Evolutionary conservation across 2,888 invertebrate species (phyloP).

Genomic region (Cryptophagus acutangulus): DNA sequence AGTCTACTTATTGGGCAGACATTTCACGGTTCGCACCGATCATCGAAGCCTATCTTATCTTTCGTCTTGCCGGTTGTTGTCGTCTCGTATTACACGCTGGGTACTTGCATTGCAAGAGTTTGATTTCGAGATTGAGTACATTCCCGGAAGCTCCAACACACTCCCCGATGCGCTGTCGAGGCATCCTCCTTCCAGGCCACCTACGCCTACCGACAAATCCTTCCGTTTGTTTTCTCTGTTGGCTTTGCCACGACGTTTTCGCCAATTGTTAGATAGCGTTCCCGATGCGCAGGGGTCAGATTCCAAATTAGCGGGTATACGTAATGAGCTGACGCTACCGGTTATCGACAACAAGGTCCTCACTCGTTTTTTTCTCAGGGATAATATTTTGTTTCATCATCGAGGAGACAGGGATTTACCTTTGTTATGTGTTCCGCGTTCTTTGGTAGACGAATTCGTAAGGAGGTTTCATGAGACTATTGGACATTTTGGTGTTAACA

Average conservation of each 20-base stretch:
- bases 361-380: constrained; percentile 1
- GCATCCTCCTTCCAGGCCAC: constrained; percentile 7
- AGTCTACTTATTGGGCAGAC: constrained; percentile 23
- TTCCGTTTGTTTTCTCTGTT: constrained; percentile 5
- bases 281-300: neutral
- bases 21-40: constrained; percentile 29
- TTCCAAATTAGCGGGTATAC: constrained; percentile 6
- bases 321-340: constrained; percentile 4
- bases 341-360: neutral
- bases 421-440: constrained; percentile 9
- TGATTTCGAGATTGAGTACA: constrained; percentile 23
- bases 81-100: constrained; percentile 28
- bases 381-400: constrained; percentile 8
- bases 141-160: constrained; percentile 27
- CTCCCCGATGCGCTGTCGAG: constrained; percentile 31
- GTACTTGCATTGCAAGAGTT: constrained; percentile 27
- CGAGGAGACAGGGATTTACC: no score
- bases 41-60: constrained; percentile 29
- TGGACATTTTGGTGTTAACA: constrained; percentile 10
- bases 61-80: constrained; percentile 25
- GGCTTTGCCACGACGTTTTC: constrained; percentile 2
- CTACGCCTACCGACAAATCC: constrained; percentile 10
- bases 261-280: constrained; percentile 6
- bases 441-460: constrained; percentile 1
- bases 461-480: no score